Evolutionary conservation across 2,888 invertebrate species (phyloP).

Genomic region (Conops quadrifasciatus): DNA sequence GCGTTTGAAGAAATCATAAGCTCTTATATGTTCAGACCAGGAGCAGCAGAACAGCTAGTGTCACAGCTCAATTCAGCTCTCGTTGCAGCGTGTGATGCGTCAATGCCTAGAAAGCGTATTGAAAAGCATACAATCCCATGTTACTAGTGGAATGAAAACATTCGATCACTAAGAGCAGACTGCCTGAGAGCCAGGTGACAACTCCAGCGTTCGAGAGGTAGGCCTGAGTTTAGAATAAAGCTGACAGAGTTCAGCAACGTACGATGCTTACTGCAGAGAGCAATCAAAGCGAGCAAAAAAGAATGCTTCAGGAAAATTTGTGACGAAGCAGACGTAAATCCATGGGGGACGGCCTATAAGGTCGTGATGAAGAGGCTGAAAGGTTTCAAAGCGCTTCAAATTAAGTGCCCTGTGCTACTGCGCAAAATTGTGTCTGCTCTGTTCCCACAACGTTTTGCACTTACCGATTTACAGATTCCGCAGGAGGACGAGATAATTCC

Average conservation of each 20-base stretch:
- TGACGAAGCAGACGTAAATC: neutral
- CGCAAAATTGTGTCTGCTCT: neutral
- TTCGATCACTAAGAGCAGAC: neutral
- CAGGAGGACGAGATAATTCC: neutral
- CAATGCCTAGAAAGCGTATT: neutral
- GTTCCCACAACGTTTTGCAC: neutral
- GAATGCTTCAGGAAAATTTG: neutral
- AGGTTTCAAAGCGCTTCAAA: neutral
- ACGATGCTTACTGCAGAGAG: neutral
- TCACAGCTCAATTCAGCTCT: too few species aligned
- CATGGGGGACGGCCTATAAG: slow-evolving; percentile 2
- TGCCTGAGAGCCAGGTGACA: neutral
- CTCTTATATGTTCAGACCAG: neutral
- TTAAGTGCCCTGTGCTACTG: neutral
- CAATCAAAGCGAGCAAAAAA: neutral
- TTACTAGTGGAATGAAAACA: neutral
- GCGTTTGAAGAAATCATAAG: neutral
- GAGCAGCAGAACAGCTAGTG: too few species aligned
- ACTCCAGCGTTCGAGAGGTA: neutral
- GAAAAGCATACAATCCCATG: neutral
- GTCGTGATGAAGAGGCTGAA: neutral
- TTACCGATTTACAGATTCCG: too few species aligned
- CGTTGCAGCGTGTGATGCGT: too few species aligned
- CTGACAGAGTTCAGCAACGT: neutral
- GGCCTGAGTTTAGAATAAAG: neutral